Evolutionary conservation across 2,113 vertebrate genomes (phyloP).

Genomic region (Paraplagusia blochii): DNA sequence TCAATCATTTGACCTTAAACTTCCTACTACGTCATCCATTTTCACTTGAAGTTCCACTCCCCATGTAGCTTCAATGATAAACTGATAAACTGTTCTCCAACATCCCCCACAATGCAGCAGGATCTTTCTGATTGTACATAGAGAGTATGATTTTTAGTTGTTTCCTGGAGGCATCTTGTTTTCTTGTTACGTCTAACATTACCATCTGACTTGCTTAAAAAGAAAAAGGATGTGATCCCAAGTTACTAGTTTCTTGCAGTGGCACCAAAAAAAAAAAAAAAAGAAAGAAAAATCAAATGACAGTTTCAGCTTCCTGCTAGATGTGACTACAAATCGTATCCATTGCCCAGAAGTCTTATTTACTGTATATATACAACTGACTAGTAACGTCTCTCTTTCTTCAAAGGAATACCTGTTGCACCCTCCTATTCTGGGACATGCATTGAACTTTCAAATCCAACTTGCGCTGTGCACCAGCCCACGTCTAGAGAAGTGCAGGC

Average conservation of each 20-base stretch:
- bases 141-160: too few species aligned
- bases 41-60: too few species aligned
- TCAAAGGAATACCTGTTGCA: constrained; percentile 55
- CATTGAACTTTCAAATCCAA: constrained; percentile 56
- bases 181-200: too few species aligned
- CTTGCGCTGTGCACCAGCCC: constrained; percentile 22
- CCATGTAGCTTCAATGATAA: too few species aligned
- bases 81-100: too few species aligned
- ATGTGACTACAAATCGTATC: constrained; percentile 18
- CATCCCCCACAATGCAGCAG: too few species aligned
- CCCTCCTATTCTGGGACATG: constrained; percentile 44
- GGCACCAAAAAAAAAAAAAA: constrained; percentile 10
- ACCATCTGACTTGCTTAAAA: too few species aligned
- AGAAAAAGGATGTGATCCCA: too few species aligned
- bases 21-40: too few species aligned
- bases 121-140: too few species aligned
- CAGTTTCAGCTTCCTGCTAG: constrained; percentile 8
- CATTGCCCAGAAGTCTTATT: constrained; percentile 30
- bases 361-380: constrained; percentile 19
- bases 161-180: too few species aligned
- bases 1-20: too few species aligned
- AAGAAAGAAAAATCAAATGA: constrained; percentile 17
- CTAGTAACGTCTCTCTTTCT: constrained; percentile 30
- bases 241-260: constrained; percentile 4
- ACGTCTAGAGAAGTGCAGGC: constrained; percentile 33